These are phyloP conservation scores for Synanthedon vespiformis DNA, from an alignment of 2,888 invertebrate genomes.

Conservation along the genomic window DNA sequence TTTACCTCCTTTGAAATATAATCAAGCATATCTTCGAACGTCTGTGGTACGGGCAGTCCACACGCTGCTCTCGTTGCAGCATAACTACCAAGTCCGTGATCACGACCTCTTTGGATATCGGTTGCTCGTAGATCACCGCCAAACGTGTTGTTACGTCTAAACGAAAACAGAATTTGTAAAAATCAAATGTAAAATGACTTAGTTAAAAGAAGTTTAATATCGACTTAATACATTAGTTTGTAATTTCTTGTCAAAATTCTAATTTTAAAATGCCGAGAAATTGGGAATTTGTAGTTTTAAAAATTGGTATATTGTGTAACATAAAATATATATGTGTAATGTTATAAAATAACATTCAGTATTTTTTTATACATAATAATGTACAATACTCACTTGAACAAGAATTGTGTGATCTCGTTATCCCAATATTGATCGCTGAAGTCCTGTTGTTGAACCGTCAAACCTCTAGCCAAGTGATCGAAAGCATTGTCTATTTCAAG, in stretches of 20 bases:
- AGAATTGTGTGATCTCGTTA: conserved; percentile 73
- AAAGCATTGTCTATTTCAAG: conserved; percentile 75
- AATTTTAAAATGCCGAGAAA: background rate
- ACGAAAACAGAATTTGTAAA: background rate
- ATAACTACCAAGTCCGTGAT: conserved; percentile 87
- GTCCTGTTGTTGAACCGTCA: conserved; percentile 82
- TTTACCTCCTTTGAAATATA: conserved; percentile 73
- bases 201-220: too few species aligned
- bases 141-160: conserved; percentile 77
- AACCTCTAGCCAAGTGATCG: conserved; percentile 80
- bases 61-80: conserved; percentile 82
- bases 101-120: conserved; percentile 88
- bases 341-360: too few species aligned
- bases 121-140: conserved; percentile 85
- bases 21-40: conserved; percentile 79
- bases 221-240: too few species aligned
- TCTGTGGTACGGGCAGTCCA: conserved; percentile 75
- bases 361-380: too few species aligned
- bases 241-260: too few species aligned
- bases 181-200: too few species aligned
- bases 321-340: too few species aligned
- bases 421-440: conserved; percentile 83
- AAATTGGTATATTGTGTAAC: too few species aligned
- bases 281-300: too few species aligned
- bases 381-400: conserved; percentile 41